phyloP scores from a whole-genome alignment of 2,888 invertebrate species.

The Drosophila meridionalis region DNA sequence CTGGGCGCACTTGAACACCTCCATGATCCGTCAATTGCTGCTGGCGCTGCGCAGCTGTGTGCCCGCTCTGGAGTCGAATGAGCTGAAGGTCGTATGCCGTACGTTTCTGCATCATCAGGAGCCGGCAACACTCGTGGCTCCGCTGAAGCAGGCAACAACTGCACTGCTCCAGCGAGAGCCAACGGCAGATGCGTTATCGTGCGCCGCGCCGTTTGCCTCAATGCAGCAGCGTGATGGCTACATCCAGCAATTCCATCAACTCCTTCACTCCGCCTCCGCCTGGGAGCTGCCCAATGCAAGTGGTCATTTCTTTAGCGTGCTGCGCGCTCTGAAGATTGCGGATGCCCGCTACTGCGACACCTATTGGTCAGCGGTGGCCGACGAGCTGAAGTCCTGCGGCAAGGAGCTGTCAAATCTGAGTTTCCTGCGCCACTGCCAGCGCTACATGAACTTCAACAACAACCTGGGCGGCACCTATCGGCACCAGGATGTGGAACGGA shows the following conservation, averaged over 20 bases:
- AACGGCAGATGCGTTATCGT: slow-evolving; percentile 85
- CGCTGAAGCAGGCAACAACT: slow-evolving; percentile 84
- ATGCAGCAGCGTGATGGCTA: slow-evolving; percentile 85
- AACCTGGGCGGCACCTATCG: slow-evolving; percentile 86
- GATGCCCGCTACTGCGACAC: slow-evolving; percentile 84
- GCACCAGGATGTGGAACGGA: slow-evolving; percentile 85
- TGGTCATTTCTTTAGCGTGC: slow-evolving; percentile 84
- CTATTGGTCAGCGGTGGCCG: slow-evolving; percentile 85
- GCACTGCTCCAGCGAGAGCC: slow-evolving; percentile 75
- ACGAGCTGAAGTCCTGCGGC: slow-evolving; percentile 74
- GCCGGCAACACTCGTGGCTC: slow-evolving; percentile 85
- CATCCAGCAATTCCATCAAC: slow-evolving; percentile 81
- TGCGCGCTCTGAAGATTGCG: slow-evolving; percentile 86
- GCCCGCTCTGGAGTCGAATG: slow-evolving; percentile 81
- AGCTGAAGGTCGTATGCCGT: slow-evolving; percentile 84
- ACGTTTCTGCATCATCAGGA: slow-evolving; percentile 86
- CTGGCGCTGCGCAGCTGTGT: slow-evolving; percentile 83
- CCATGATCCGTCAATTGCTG: slow-evolving; percentile 83
- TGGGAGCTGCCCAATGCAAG: slow-evolving; percentile 78
- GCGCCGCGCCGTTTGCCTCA: slow-evolving; percentile 85
- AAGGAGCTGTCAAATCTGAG: slow-evolving; percentile 67
- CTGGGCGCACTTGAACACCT: slow-evolving; percentile 85
- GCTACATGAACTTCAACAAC: slow-evolving; percentile 86
- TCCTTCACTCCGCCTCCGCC: slow-evolving; percentile 66
- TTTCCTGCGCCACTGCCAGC: slow-evolving; percentile 85